Conservation (phyloP, 2,888 invertebrate genomes). For the Drosophila formosana region DNA sequence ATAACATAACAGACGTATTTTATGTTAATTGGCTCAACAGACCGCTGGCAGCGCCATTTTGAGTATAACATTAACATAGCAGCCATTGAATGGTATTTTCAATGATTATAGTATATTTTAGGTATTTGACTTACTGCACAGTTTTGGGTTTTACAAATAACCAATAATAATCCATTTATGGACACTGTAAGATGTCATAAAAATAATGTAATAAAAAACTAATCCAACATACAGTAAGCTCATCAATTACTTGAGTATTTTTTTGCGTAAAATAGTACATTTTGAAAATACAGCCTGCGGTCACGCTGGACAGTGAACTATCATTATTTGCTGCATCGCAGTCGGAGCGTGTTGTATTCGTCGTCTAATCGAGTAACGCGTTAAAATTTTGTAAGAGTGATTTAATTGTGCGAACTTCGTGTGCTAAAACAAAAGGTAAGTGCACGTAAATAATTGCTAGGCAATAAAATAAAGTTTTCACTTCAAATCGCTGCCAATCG, state of each 20-base stretch:
- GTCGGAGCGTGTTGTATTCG: conserved; percentile 29
- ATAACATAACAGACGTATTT: neutral
- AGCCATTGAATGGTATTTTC: conserved; percentile 28
- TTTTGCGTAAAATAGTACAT: neutral
- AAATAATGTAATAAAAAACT: no score
- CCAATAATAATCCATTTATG: no score
- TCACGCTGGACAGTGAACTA: conserved; percentile 26
- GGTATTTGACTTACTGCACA: no score
- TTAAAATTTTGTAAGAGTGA: conserved; percentile 5
- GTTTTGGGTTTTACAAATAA: no score
- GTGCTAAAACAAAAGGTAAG: conserved; percentile 34
- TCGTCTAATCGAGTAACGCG: neutral
- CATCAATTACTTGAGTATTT: no score
- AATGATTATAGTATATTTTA: conserved; percentile 3
- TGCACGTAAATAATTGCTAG: neutral
- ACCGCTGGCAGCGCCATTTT: conserved; percentile 27
- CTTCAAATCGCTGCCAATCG: neutral
- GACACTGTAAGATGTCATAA: no score
- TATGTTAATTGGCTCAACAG: neutral
- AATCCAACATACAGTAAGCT: no score
- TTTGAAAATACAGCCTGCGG: conserved; percentile 10
- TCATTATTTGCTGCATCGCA: conserved; percentile 1
- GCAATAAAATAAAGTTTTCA: neutral
- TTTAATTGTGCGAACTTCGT: conserved; percentile 16
- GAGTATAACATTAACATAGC: conserved; percentile 29